phyloP scores from a whole-genome alignment of 53 echinoderm and acorn worm genomes.

The Echinarachnius parma region DNA sequence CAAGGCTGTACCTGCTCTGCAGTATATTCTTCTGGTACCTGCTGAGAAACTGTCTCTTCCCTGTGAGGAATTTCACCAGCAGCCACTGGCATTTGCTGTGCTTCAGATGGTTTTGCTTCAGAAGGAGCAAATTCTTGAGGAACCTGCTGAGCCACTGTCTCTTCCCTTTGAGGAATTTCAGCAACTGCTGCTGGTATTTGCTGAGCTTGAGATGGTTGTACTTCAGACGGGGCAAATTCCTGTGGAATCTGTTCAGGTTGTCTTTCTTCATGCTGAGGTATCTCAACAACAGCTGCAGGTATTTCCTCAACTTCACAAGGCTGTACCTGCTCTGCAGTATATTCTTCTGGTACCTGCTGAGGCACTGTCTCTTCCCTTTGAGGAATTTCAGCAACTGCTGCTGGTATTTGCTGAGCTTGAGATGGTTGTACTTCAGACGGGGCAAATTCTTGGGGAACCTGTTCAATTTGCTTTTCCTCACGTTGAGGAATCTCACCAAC shows the following conservation, averaged over 20 bases:
- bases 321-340: constrained; percentile 35
- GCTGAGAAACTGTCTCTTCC: no score
- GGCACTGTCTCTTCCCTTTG: background rate
- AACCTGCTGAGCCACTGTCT: constrained; percentile 42
- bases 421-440: background rate
- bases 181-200: constrained; percentile 47
- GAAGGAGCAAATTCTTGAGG: constrained; percentile 3
- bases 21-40: no score
- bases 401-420: background rate
- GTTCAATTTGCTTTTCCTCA: background rate
- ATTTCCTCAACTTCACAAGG: constrained; percentile 20
- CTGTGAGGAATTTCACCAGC: constrained; percentile 46
- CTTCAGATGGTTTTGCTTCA: constrained; percentile 22
- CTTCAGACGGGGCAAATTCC: constrained; percentile 26
- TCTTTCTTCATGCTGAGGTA: constrained; percentile 10
- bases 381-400: constrained; percentile 31
- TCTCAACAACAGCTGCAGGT: constrained; percentile 19
- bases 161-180: constrained; percentile 41
- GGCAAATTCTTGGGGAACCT: background rate
- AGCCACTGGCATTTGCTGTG: constrained; percentile 44
- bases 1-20: no score
- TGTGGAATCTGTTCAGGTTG: constrained; percentile 32
- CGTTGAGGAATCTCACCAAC: constrained; percentile 16
- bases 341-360: constrained; percentile 3
- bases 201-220: background rate